Conservation (phyloP, 2,113 vertebrate genomes). For the Harpagus bidentatus region DNA sequence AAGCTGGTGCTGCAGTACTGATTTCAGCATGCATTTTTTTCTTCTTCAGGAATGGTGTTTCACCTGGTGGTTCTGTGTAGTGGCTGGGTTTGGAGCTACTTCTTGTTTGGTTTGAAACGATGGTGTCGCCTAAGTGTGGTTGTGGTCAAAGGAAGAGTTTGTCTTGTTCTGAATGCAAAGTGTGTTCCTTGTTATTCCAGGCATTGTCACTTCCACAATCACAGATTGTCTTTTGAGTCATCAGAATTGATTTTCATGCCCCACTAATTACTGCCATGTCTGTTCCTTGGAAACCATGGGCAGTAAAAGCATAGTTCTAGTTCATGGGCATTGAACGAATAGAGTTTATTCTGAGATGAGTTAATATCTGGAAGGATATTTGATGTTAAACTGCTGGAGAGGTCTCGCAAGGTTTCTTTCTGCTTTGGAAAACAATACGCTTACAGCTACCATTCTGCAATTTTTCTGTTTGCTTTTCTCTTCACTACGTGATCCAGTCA, state of each 20-base stretch:
- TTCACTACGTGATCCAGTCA: neutral
- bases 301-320: neutral
- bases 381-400: neutral
- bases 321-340: neutral
- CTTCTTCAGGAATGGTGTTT: neutral
- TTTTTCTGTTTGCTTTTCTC: neutral
- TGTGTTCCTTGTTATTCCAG: neutral
- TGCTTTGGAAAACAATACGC: neutral
- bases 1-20: neutral
- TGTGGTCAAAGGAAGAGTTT: neutral
- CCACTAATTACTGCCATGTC: neutral
- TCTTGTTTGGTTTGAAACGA: neutral
- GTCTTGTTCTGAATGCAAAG: neutral
- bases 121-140: rapidly evolving
- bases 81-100: rapidly evolving
- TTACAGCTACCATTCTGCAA: neutral
- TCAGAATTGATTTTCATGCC: constrained; percentile 8
- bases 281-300: neutral
- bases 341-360: neutral
- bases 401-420: neutral
- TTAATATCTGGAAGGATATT: neutral
- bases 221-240: constrained; percentile 5
- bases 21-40: neutral
- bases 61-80: neutral
- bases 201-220: neutral